Evolutionary conservation across 2,797 vertebrate genomes (phyloP), one percentile per base, ranked within the genome.

Genomic region (Ptychobarbus kaznakovi): DNA sequence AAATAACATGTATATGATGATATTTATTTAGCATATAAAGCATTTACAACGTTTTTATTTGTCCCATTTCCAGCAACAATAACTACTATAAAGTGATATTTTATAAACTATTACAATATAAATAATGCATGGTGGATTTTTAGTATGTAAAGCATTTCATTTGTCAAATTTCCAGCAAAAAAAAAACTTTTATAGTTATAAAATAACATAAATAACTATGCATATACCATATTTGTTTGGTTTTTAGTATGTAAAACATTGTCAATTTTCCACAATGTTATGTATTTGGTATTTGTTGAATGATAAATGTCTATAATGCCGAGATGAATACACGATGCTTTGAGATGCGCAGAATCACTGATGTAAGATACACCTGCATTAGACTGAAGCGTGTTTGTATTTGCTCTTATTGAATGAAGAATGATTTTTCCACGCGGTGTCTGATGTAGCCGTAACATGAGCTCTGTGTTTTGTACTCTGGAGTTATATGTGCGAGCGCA

Each of bases 361-460:
- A 42, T 7, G 38, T n/a, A 1, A 40, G 38, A 73, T 0, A 49
- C 15, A 28, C 40, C 5, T 11, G 22, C 42, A 10, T 46, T 18
- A 28, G 42, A 10, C 9, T 28, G 42, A 73, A 28, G 1, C 1
- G 7, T 72, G 56, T 73, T 3, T 53, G 35, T 77, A 56, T 32
- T 15, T 69, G 72, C 63, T 53, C 58, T 81, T 77, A 84, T 87
- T 84, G 58, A 84, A 79, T 75, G 68, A 72, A 28, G 3, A 63
- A 61, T 44, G 53, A 63, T 80, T 81, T 76, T 70, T 85, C 76
- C 75, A 12, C 77, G 73, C 63, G 6, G 38, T 25, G 38, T 70
- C 46, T 68, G 81, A 82, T 87, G 73, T 76, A 79, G 53, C 73
- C 63, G 84, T 83, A 86, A 86, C 66, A 40, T 10, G 56, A 84